Conservation (phyloP, 2,888 invertebrate genomes). For the Cecidostiba fungosa region DNA sequence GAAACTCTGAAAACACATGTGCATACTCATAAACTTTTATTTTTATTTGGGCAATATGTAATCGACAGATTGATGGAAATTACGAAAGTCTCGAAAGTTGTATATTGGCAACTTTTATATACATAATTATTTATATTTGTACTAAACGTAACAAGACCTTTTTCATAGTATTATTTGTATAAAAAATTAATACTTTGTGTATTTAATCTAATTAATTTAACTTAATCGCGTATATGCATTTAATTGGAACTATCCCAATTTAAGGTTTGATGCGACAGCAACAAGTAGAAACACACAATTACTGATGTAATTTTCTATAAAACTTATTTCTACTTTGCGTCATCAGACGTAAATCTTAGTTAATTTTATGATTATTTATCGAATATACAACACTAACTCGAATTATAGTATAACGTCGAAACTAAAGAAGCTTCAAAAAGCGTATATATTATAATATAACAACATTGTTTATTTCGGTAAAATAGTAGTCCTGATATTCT, state of each 20-base stretch:
- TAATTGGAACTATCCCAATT: background rate
- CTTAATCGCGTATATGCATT: constrained; percentile 10
- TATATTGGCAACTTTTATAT: background rate
- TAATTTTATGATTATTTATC: background rate
- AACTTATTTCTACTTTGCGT: background rate
- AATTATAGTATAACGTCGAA: background rate
- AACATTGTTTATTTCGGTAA: constrained; percentile 31
- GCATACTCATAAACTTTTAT: too few species aligned
- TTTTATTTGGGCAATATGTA: background rate
- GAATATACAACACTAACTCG: background rate
- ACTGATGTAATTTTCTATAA: constrained; percentile 13
- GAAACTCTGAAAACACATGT: too few species aligned
- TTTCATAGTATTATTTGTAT: constrained; percentile 34
- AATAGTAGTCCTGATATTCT: constrained; percentile 14
- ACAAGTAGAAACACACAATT: background rate
- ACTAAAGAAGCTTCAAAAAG: background rate
- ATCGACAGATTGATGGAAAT: too few species aligned
- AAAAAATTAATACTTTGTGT: constrained; percentile 7
- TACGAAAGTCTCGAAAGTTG: background rate
- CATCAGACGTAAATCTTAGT: background rate
- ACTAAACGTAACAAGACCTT: constrained; percentile 19
- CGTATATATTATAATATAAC: background rate
- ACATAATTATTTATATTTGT: background rate
- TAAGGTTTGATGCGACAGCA: background rate
- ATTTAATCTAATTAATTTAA: background rate